Evolutionary conservation across 1,140 invertebrate species (phyloP).

Genomic region (Zelostemma sp.): DNA sequence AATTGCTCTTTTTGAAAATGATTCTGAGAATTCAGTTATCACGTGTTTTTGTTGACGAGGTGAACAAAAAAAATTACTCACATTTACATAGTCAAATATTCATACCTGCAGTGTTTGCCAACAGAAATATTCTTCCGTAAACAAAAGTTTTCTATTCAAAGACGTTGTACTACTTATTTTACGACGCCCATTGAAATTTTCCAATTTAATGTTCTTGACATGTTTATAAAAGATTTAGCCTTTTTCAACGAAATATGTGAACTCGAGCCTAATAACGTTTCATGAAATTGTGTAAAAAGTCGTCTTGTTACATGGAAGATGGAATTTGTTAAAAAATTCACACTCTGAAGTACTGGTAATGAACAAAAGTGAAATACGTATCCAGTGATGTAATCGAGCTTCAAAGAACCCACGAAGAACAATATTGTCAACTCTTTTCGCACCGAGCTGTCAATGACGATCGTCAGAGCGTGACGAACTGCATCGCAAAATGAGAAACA

Average conservation of each 20-base stretch:
- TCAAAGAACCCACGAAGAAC: slow-evolving; percentile 43
- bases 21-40: neutral
- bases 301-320: too few relatives aligned
- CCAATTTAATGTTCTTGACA: too few relatives aligned
- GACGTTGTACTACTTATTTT: too few relatives aligned
- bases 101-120: too few relatives aligned
- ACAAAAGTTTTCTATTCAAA: too few relatives aligned
- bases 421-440: slow-evolving; percentile 49
- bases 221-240: too few relatives aligned
- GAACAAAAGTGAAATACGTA: slow-evolving; percentile 32
- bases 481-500: slow-evolving; percentile 33
- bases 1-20: slow-evolving; percentile 21
- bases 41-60: neutral
- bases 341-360: slow-evolving; percentile 11
- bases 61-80: neutral
- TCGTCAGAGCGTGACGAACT: slow-evolving; percentile 31
- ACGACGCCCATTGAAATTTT: too few relatives aligned
- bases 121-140: too few relatives aligned
- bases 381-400: slow-evolving; percentile 32
- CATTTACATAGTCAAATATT: neutral
- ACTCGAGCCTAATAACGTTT: too few relatives aligned
- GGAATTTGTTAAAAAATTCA: too few relatives aligned
- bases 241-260: too few relatives aligned
- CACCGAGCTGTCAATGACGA: slow-evolving; percentile 43
- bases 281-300: too few relatives aligned